Evolutionary conservation across 2,113 vertebrate genomes (phyloP).

Genomic region (Lathamus discolor): DNA sequence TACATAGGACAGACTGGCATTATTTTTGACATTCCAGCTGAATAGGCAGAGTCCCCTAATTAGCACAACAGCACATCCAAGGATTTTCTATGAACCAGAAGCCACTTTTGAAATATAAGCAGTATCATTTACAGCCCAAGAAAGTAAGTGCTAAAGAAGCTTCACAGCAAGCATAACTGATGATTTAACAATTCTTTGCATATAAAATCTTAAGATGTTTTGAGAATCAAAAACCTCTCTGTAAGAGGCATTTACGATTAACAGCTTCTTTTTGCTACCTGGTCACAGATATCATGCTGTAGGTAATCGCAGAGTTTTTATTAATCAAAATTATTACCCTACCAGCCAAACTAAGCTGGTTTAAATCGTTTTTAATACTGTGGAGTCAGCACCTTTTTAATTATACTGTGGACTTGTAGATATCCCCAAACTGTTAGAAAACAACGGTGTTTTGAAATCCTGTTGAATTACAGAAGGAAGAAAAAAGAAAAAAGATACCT

Average conservation of each 20-base stretch:
- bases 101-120: conserved; percentile 6
- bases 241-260: neutral
- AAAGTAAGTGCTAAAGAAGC: neutral
- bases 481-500: neutral
- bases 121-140: neutral
- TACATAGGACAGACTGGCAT: neutral
- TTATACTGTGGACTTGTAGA: neutral
- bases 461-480: neutral
- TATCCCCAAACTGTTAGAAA: neutral
- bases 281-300: neutral
- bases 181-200: neutral
- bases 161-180: neutral
- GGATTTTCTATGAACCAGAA: neutral
- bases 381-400: neutral
- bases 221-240: neutral
- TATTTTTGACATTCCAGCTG: neutral
- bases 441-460: neutral
- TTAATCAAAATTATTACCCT: neutral
- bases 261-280: neutral
- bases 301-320: neutral
- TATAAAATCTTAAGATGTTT: neutral
- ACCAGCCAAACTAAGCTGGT: neutral
- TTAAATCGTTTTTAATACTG: neutral
- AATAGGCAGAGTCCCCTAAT: neutral
- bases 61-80: neutral